Evolutionary conservation across 2,797 vertebrate species (phyloP).

Genomic region (Acomys russatus): DNA sequence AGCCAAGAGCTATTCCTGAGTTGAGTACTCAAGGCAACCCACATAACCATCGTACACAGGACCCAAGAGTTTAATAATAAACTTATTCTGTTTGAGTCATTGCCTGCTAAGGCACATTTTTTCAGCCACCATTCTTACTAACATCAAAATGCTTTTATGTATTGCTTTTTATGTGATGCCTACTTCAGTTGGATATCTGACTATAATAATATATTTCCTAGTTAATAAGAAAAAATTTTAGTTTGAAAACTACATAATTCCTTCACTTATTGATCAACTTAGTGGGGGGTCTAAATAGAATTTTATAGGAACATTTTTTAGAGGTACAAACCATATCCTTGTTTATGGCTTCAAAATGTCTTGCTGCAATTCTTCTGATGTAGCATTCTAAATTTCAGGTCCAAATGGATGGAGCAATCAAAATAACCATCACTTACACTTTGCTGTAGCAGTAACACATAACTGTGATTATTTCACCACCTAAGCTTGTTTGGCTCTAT

Average conservation of each 20-base stretch:
- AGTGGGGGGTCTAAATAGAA: neutral
- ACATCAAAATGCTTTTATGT: neutral
- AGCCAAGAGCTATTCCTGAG: neutral
- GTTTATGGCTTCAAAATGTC: neutral
- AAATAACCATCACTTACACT: slow-evolving; percentile 39
- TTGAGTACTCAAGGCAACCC: neutral
- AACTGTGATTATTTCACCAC: slow-evolving; percentile 5
- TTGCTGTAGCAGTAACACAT: neutral
- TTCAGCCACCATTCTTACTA: neutral
- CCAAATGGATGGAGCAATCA: neutral
- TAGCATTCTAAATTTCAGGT: neutral
- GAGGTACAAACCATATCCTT: neutral
- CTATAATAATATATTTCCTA: neutral
- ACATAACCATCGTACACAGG: neutral
- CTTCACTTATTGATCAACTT: neutral
- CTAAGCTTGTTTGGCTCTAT: neutral
- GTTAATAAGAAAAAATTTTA: slow-evolving; percentile 4
- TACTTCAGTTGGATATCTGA: neutral
- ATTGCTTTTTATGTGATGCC: neutral
- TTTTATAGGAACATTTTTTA: slow-evolving; percentile 30
- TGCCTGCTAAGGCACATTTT: neutral
- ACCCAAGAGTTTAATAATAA: neutral
- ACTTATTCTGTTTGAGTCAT: neutral
- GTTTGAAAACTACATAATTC: slow-evolving; percentile 20
- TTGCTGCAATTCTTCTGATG: neutral